phyloP scores from a whole-genome alignment of 2,113 vertebrate genomes.

The Spizaetus ornatus region DNA sequence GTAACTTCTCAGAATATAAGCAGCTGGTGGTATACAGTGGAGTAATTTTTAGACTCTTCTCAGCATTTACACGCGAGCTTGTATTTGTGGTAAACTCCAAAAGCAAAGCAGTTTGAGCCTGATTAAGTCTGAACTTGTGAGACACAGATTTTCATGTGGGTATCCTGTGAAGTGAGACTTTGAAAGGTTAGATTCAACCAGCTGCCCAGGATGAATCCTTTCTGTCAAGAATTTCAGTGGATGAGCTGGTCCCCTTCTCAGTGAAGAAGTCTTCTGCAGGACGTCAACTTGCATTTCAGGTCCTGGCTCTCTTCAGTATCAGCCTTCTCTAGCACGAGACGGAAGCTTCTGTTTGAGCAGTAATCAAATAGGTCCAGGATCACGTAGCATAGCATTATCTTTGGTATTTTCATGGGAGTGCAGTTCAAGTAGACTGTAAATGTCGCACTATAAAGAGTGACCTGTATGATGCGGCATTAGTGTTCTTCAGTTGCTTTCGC shows the following conservation, averaged over 20 bases:
- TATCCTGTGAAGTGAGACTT: not conserved
- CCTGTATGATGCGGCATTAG: rapidly evolving
- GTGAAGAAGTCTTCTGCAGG: not conserved
- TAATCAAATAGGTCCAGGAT: not conserved
- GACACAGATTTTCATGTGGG: not conserved
- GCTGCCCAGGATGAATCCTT: not conserved
- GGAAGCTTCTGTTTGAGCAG: not conserved
- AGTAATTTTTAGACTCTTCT: constrained; percentile 31
- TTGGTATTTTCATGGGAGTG: not conserved
- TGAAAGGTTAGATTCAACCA: not conserved
- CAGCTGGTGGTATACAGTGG: not conserved
- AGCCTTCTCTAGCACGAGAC: not conserved
- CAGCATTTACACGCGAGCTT: not conserved
- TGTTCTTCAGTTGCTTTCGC: not conserved
- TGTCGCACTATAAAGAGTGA: not conserved
- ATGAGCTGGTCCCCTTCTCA: not conserved
- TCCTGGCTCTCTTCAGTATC: not conserved
- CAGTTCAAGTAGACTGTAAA: not conserved
- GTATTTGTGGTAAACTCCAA: not conserved
- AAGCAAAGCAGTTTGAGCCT: not conserved
- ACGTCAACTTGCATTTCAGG: rapidly evolving
- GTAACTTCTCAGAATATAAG: not conserved
- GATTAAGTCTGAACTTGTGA: not conserved
- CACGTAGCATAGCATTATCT: not conserved
- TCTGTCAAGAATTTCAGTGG: not conserved